These are phyloP conservation scores for Corythornis leucogaster DNA, from an alignment of 2,797 vertebrate species.

Conservation along the genomic window DNA sequence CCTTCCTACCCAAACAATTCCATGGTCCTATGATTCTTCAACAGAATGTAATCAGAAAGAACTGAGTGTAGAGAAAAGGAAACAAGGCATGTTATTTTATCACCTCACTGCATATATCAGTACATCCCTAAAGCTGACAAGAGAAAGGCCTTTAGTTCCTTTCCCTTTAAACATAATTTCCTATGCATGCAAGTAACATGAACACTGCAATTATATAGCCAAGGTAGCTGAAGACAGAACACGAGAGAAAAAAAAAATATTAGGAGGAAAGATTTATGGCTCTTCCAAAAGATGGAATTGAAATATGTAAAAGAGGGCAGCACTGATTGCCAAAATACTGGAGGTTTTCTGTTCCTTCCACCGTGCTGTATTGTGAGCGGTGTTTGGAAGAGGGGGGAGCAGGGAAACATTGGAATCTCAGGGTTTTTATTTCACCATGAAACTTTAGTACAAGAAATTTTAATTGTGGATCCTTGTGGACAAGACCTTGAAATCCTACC, in stretches of 20 bases:
- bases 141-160: neutral
- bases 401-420: slow-evolving; percentile 39
- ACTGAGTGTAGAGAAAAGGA: neutral
- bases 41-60: neutral
- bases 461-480: slow-evolving; percentile 76
- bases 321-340: slow-evolving; percentile 42
- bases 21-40: neutral
- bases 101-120: neutral
- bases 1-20: neutral
- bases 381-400: neutral
- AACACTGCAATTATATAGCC: neutral
- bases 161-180: neutral
- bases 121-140: neutral
- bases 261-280: neutral
- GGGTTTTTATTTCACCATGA: slow-evolving; percentile 71
- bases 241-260: neutral
- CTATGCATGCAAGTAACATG: neutral
- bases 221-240: slow-evolving; percentile 1
- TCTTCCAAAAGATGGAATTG: slow-evolving; percentile 30
- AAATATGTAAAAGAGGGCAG: slow-evolving; percentile 48
- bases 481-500: slow-evolving; percentile 73
- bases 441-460: slow-evolving; percentile 76
- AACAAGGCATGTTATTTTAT: neutral
- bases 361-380: neutral
- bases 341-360: slow-evolving; percentile 64